Base-by-base conservation (phyloP, 2,797 vertebrate genomes). In the Pangasius mekongensis region DNA sequence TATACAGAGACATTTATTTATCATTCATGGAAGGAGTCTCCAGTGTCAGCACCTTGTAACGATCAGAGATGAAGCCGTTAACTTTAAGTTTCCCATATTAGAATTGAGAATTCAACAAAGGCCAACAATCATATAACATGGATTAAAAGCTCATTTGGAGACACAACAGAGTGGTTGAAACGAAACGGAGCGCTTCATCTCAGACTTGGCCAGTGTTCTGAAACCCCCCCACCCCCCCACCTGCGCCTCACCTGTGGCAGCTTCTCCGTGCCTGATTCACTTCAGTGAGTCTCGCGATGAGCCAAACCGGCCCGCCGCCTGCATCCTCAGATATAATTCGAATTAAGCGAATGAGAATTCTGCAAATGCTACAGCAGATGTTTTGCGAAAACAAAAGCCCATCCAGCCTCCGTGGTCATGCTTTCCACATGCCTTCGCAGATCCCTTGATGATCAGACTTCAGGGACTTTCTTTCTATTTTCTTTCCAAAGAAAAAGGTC, bases 321-420 rank as follows among this genome's bases (percentile, higher is more conserved):
- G 87, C 87, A 54, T n/a, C 64, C 76, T 27, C 36, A 62, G 64
- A 86, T 88, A 86, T 9, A 18, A 86, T 81, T 85, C 43, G 49
- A 81, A 58, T 81, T 73, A 81, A 62, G 0, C 22, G 47, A 64
- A 62, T 52, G 76, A 60, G 47, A 73, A 66, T 84, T 36, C 49
- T 67, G 58, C 33, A 18, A 52, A 47, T 60, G 36, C n/a, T 9
- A 13, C 64, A 71, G 33, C 33, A 84, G 60, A 54, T 67, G 73
- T 39, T 56, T 39, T 56, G 16, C 33, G 2, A 80, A 83, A 81
- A 88, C 33, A 78, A 85, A 69, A 56, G 78, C 24, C 24, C 14
- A 24, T 14, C 16, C 64, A 18, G 60, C 27, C 47, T 58, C 66
- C 0, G 58, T 16, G 18, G 16, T n/a, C 4, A n/a, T 33, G 60